A percentile compares a stretch with the other conserved stretches of the same genome.
Evolutionary conservation across 2,797 vertebrate genomes (phyloP).

Genomic region (Argyrosomus regius): DNA sequence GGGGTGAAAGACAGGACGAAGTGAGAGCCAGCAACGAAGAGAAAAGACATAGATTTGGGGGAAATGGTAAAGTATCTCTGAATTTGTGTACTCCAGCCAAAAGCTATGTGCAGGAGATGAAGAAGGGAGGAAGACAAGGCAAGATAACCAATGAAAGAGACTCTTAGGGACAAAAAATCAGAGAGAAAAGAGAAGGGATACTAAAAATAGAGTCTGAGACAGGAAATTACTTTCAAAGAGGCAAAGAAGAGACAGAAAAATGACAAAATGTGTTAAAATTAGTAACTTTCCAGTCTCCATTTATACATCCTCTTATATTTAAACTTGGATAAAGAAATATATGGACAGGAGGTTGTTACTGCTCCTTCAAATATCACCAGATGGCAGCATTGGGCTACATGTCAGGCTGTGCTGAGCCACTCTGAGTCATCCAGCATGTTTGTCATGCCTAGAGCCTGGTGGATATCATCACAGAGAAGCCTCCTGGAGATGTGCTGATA

Average conservation of each 20-base stretch:
- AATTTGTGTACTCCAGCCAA: not conserved
- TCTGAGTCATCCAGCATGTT: not conserved
- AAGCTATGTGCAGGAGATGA: not conserved
- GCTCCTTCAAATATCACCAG: constrained; percentile 39
- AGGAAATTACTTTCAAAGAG: not conserved
- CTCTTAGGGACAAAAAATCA: not conserved
- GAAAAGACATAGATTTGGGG: constrained; percentile 5
- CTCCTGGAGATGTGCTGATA: constrained; percentile 41
- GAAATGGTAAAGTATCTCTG: constrained; percentile 3
- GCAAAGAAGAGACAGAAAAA: not conserved
- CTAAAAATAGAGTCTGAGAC: not conserved
- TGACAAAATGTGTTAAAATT: too few relatives aligned
- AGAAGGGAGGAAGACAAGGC: not conserved
- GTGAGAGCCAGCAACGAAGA: constrained; percentile 1
- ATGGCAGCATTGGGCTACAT: constrained; percentile 42
- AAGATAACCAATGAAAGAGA: not conserved
- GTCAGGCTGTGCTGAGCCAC: not conserved
- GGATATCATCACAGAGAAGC: constrained; percentile 22
- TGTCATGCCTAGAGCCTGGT: not conserved
- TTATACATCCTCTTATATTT: not conserved
- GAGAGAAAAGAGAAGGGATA: not conserved
- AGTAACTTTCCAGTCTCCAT: too few relatives aligned
- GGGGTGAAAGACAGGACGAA: not conserved
- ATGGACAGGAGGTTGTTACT: not conserved
- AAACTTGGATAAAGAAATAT: too few relatives aligned